Evolutionary conservation across 2,113 vertebrate species (phyloP).

Genomic region (Strix uralensis): DNA sequence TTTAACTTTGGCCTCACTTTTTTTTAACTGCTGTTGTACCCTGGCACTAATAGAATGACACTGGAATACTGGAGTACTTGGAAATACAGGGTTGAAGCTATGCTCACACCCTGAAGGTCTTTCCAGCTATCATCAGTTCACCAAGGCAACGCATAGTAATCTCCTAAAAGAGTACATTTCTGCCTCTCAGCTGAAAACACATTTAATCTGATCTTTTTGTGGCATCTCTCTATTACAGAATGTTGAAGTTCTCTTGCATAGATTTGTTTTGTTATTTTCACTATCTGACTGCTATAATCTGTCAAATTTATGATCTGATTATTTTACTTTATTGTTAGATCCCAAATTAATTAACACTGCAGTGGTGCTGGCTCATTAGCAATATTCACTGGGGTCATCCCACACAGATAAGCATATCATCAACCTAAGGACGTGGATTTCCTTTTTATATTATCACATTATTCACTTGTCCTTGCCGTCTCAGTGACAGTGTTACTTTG

Average conservation of each 20-base stretch:
- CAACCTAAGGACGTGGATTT: background rate
- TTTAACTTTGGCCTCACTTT: background rate
- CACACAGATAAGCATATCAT: background rate
- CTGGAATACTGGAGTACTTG: background rate
- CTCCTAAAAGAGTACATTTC: conserved; percentile 8
- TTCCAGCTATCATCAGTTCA: background rate
- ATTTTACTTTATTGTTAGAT: conserved; percentile 9
- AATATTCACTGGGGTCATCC: conserved; percentile 16
- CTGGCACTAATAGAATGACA: background rate
- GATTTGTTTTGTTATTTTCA: conserved; percentile 12
- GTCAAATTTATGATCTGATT: conserved; percentile 47
- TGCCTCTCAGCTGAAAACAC: background rate
- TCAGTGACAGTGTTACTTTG: background rate
- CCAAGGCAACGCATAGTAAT: background rate
- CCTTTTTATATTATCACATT: background rate
- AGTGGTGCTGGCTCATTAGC: background rate
- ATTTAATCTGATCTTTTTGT: conserved; percentile 30
- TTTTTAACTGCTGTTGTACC: background rate
- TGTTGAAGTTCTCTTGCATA: background rate
- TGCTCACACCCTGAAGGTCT: background rate
- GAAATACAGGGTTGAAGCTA: background rate
- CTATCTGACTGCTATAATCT: conserved; percentile 39
- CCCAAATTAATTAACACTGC: conserved; percentile 26
- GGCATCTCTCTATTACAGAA: background rate
- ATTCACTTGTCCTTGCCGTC: background rate